A percentile compares a stretch with the other conserved stretches of the same genome.
phyloP scores from a whole-genome alignment of 1,140 invertebrate species.

The Ceratoteleas bidentatus region DNA sequence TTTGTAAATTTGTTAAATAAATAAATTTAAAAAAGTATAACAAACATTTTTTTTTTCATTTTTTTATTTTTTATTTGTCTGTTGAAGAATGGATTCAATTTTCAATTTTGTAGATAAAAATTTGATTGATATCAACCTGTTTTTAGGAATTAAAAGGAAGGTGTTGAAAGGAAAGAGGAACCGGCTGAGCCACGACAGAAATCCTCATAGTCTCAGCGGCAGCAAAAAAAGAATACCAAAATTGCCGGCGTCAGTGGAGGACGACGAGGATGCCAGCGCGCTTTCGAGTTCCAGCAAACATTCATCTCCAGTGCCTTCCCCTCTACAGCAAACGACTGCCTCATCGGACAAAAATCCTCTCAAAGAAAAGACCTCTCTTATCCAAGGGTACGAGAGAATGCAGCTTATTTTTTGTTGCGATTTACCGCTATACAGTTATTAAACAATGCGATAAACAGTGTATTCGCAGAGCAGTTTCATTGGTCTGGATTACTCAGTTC shows the following conservation, averaged over 20 bases:
- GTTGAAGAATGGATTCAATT: no score
- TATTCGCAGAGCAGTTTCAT: neutral
- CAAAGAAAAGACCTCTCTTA: constrained; percentile 76
- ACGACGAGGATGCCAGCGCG: constrained; percentile 76
- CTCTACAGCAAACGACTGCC: constrained; percentile 73
- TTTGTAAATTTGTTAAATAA: no score
- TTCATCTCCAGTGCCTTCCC: constrained; percentile 82
- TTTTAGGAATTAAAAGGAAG: constrained; percentile 82
- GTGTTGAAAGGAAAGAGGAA: constrained; percentile 81
- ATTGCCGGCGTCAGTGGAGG: constrained; percentile 69
- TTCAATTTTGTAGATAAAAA: no score
- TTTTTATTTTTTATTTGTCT: no score
- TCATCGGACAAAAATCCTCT: constrained; percentile 74
- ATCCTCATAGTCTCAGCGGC: constrained; percentile 65
- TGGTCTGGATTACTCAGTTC: no score
- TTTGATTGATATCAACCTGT: neutral
- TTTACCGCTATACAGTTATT: neutral
- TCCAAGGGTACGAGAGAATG: constrained; percentile 70
- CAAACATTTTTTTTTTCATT: no score
- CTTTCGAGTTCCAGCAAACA: constrained; percentile 80
- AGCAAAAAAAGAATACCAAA: constrained; percentile 75
- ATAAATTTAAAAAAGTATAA: no score
- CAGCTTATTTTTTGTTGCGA: neutral
- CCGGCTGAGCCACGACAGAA: constrained; percentile 70
- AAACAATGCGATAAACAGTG: neutral